phyloP scores from a whole-genome alignment of 2,888 invertebrate species.

The Tetropium fuscum region DNA sequence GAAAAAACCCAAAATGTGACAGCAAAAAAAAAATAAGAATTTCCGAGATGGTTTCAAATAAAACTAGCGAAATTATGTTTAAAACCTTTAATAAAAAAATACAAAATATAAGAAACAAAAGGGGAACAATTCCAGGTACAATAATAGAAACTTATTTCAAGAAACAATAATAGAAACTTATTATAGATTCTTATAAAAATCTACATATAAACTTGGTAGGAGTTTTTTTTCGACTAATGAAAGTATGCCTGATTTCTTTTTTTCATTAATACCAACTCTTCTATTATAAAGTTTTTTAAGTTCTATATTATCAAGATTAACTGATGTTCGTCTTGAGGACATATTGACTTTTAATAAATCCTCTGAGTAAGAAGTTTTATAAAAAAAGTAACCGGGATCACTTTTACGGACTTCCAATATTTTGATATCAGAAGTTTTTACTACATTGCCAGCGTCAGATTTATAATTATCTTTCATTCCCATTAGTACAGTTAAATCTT shows the following conservation, averaged over 20 bases:
- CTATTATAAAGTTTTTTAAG: constrained; percentile 9
- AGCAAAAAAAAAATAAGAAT: neutral
- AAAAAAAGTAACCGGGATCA: constrained; percentile 22
- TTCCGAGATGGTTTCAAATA: neutral
- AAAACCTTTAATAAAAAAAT: neutral
- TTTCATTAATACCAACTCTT: constrained; percentile 7
- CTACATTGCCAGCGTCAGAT: constrained; percentile 11
- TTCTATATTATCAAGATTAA: constrained; percentile 5
- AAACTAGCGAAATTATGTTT: neutral
- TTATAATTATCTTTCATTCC: constrained; percentile 23
- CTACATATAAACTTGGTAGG: constrained; percentile 7
- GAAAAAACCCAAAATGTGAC: neutral
- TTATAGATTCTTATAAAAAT: neutral
- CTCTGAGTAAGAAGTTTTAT: constrained; percentile 28
- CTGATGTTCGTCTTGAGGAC: neutral
- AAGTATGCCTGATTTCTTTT: constrained; percentile 18
- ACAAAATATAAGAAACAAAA: neutral
- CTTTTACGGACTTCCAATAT: constrained; percentile 27
- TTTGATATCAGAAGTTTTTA: constrained; percentile 28
- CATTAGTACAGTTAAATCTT: constrained; percentile 27
- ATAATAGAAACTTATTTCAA: too few relatives aligned
- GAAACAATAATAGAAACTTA: too few relatives aligned
- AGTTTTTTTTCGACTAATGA: constrained; percentile 8
- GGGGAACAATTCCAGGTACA: neutral
- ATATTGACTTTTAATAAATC: constrained; percentile 7